phyloP scores from a whole-genome alignment of 2,888 invertebrate genomes.

The Watsonalla cultraria region DNA sequence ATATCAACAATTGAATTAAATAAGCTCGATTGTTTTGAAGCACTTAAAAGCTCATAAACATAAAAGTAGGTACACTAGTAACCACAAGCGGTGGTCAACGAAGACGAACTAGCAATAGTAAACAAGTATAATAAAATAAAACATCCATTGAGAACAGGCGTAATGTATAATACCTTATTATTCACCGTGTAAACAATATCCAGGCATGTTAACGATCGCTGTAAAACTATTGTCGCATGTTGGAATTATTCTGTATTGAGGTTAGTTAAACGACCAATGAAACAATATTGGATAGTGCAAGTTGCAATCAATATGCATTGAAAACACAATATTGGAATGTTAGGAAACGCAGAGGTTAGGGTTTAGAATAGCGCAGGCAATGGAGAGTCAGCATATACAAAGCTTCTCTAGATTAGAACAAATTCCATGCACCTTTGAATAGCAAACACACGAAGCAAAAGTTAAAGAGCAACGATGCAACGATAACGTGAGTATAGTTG shows the following conservation, averaged over 20 bases:
- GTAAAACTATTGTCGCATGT: constrained; percentile 29
- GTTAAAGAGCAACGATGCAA: no score
- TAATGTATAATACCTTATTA: constrained; percentile 42
- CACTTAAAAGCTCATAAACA: neutral
- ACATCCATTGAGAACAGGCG: constrained; percentile 29
- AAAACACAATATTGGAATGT: no score
- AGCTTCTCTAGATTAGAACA: no score
- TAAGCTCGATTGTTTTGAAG: neutral
- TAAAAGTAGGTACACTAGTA: neutral
- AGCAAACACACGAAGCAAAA: no score
- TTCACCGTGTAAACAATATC: constrained; percentile 40
- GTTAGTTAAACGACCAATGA: neutral
- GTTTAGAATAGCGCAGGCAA: no score
- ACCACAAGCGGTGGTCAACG: neutral
- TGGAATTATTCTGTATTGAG: neutral
- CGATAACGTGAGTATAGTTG: no score
- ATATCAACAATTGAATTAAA: no score
- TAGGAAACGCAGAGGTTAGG: no score
- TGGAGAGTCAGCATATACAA: no score
- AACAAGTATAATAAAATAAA: constrained; percentile 9
- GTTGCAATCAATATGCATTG: no score
- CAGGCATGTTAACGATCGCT: constrained; percentile 28
- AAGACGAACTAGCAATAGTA: neutral
- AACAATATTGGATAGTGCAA: neutral
- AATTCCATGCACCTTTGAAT: no score